Evolutionary conservation across 2,888 invertebrate genomes (phyloP).

Genomic region (Teleiodes luculella): DNA sequence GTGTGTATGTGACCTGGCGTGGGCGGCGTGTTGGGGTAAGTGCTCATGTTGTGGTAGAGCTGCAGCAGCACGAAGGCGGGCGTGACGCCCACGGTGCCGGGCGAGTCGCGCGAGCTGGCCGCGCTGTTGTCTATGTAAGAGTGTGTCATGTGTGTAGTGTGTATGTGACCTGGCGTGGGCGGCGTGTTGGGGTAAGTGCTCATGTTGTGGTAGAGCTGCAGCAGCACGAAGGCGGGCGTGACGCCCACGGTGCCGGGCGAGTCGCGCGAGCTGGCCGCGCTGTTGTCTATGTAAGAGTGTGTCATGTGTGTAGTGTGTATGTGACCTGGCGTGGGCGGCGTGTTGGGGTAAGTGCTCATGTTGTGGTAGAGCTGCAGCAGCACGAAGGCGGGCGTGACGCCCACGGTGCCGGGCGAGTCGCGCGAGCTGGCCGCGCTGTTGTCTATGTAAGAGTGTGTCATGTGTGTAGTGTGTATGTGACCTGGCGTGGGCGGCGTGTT

Average conservation of each 20-base stretch:
- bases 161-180: slow-evolving; percentile 51
- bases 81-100: slow-evolving; percentile 84
- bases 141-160: slow-evolving; percentile 19
- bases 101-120: slow-evolving; percentile 25
- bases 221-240: slow-evolving; percentile 93
- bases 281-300: slow-evolving; percentile 29
- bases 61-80: slow-evolving; percentile 96
- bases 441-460: slow-evolving; percentile 25
- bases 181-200: slow-evolving; percentile 72
- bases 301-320: neutral
- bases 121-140: no score
- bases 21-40: slow-evolving; percentile 60
- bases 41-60: slow-evolving; percentile 89
- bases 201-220: slow-evolving; percentile 93
- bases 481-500: slow-evolving; percentile 62
- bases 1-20: slow-evolving; percentile 52
- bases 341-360: slow-evolving; percentile 79
- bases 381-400: slow-evolving; percentile 92
- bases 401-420: slow-evolving; percentile 72
- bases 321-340: slow-evolving; percentile 59
- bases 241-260: slow-evolving; percentile 81
- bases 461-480: slow-evolving; percentile 20
- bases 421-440: no score
- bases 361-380: slow-evolving; percentile 94
- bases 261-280: no score